These are phyloP conservation scores for Ciconia maguari DNA, from an alignment of 2,113 vertebrate species.

Conservation along the genomic window DNA sequence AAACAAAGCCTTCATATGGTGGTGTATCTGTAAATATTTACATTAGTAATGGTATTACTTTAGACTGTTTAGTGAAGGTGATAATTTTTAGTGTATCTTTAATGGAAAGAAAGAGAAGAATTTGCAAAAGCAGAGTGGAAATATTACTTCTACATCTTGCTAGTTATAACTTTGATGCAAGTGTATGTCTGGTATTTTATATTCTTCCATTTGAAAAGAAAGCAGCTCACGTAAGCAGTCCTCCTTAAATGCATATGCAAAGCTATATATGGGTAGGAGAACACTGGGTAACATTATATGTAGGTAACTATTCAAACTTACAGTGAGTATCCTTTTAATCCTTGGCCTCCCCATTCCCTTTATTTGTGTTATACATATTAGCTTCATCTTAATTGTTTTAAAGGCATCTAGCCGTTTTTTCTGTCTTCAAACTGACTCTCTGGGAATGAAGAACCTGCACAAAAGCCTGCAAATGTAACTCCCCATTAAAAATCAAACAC, in stretches of 20 bases:
- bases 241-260: not conserved
- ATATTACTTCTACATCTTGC: not conserved
- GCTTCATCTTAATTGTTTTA: not conserved
- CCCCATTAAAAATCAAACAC: slow-evolving; percentile 79
- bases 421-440: not conserved
- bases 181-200: not conserved
- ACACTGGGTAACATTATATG: not conserved
- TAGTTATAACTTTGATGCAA: not conserved
- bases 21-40: not conserved
- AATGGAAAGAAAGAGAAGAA: not conserved
- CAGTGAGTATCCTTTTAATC: not conserved
- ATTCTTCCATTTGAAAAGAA: not conserved
- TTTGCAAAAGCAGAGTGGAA: not conserved
- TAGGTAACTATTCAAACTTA: not conserved
- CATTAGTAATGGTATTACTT: not conserved
- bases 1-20: not conserved
- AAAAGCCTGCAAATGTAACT: slow-evolving; percentile 39
- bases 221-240: not conserved
- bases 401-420: not conserved
- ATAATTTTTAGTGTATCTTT: not conserved
- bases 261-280: not conserved
- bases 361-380: not conserved
- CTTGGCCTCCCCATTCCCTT: not conserved
- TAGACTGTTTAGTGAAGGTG: not conserved
- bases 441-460: not conserved